These are phyloP conservation scores for Condylura cristata DNA, from an alignment of 2,113 vertebrate genomes.

Conservation along the genomic window DNA sequence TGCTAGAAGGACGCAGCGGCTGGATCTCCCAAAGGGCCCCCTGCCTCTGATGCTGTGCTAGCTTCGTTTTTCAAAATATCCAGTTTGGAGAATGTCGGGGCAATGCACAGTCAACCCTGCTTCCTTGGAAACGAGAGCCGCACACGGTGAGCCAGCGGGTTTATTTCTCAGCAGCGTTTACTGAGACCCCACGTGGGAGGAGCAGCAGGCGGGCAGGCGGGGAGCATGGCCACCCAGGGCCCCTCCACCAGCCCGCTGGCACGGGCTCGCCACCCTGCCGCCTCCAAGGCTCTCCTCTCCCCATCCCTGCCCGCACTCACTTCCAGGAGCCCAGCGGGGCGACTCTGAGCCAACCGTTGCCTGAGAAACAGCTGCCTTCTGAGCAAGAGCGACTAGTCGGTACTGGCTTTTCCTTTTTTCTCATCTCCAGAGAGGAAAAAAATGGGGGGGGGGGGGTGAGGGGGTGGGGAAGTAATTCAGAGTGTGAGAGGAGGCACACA, in stretches of 20 bases:
- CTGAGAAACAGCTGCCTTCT: not conserved
- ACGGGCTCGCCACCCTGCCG: too few species aligned
- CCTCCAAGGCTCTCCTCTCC: not conserved
- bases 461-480: too few species aligned
- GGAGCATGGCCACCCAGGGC: accelerated
- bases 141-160: not conserved
- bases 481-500: not conserved
- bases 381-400: not conserved
- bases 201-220: too few species aligned
- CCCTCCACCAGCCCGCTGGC: too few species aligned
- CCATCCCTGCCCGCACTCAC: not conserved
- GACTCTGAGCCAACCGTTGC: not conserved
- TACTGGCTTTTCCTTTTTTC: not conserved
- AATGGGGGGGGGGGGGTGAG: too few species aligned
- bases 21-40: not conserved
- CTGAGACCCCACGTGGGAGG: accelerated
- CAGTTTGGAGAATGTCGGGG: not conserved
- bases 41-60: not conserved
- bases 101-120: not conserved
- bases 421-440: not conserved
- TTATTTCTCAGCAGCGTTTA: not conserved
- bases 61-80: not conserved
- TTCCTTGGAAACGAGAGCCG: not conserved
- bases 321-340: not conserved
- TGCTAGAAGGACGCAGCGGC: not conserved